Evolutionary conservation across 2,797 vertebrate species (phyloP).

Genomic region (Halcyon leucocephala): DNA sequence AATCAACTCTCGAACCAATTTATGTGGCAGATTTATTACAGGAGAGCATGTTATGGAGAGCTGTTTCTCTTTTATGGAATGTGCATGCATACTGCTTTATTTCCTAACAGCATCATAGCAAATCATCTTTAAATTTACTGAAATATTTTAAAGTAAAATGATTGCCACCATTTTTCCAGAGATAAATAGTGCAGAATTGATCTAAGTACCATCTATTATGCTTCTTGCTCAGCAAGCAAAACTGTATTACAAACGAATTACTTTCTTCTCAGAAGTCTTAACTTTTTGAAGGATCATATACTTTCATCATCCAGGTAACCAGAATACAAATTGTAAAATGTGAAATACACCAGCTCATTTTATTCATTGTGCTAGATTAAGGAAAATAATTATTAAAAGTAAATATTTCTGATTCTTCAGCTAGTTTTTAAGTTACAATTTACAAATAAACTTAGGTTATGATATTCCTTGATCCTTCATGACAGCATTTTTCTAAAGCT

Average conservation of each 20-base stretch:
- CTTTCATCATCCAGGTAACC: background rate
- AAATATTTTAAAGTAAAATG: constrained; percentile 40
- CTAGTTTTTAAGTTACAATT: background rate
- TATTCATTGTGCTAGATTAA: background rate
- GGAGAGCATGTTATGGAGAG: background rate
- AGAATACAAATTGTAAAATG: background rate
- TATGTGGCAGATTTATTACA: constrained; percentile 2
- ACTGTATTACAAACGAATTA: background rate
- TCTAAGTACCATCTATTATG: background rate
- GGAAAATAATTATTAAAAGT: background rate
- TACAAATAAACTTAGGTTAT: background rate
- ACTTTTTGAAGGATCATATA: background rate
- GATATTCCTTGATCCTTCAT: background rate
- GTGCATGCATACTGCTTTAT: constrained; percentile 16
- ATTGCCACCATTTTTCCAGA: constrained; percentile 10
- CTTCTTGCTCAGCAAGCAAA: background rate
- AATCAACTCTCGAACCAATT: constrained; percentile 13
- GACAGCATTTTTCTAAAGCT: constrained; percentile 6
- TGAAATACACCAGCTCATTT: background rate
- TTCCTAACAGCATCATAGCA: constrained; percentile 3
- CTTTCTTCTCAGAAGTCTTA: constrained; percentile 19
- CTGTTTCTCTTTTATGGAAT: constrained; percentile 22
- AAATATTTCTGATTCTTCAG: background rate
- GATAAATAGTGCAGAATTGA: background rate
- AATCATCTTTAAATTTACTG: constrained; percentile 9